Base-by-base conservation (phyloP, 2,797 vertebrate species). In the Nannoperca australis region DNA sequence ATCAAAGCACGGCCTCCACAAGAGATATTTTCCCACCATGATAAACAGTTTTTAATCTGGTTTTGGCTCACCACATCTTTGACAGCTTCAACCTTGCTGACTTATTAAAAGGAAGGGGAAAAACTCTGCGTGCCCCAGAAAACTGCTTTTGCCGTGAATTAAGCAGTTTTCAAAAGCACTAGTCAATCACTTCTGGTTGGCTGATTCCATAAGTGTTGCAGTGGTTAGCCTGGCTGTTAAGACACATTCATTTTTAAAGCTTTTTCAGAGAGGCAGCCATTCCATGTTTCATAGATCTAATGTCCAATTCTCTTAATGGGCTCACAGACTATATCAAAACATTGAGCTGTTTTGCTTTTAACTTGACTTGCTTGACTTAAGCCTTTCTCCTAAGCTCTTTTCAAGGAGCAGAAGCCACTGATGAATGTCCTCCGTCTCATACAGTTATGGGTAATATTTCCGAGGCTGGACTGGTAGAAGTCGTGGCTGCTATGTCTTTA, bases 131-230 rank as follows among this genome's bases (percentile, higher is more conserved):
- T 70, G 73, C 85, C 84, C 85, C 81, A 85, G 90, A 91, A 91
- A 93, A 85, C 75, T 30, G 85, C 81, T 92, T 93, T 91, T 92
- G 86, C 87, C 72, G 36, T 82, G 88, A 94, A 93, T 94, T 92
- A 91, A 91, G 85, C 85, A 86, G 76, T 93, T 95, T 93, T 92
- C 83, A 85, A 94, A 91, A 88, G 85, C 77, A 89, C 88, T 85
- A 91, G 90, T 94, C 92, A 89, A 89, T 92, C 89, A 93, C 89
- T 89, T 89, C 88, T 89, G 90, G 74, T 83, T 90, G 89, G 89
- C 85, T 88, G 88, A 89, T 92, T 95, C 93, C 90, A 87, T 93
- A 92, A 93, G 85, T 89, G 87, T 88, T 88, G 90, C 86, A 85
- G 89, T 88, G 85, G 88, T 93, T 89, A 79, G 84, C 83, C 78